Conservation (phyloP, 1,140 invertebrate genomes). For the Drosophila burlai region DNA sequence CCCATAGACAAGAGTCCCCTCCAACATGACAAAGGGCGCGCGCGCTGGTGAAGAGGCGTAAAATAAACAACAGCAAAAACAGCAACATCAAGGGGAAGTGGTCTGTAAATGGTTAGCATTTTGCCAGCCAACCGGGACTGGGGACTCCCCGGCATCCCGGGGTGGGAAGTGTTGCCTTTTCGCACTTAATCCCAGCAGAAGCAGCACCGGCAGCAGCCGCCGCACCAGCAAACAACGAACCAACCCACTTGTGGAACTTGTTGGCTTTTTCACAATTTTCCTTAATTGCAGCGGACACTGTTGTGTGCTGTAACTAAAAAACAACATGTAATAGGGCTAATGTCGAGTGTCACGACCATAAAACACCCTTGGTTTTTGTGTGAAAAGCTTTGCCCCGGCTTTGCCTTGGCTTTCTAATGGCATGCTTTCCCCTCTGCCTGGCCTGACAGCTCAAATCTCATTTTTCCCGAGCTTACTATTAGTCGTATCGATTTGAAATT, state of each 20-base stretch:
- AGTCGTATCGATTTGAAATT: conserved; percentile 5
- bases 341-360: conserved; percentile 19
- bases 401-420: not conserved
- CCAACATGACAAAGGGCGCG: conserved; percentile 22
- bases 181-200: conserved; percentile 58
- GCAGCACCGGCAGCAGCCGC: conserved; percentile 9
- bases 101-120: conserved; percentile 69
- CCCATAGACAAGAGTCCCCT: conserved; percentile 56
- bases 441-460: not conserved
- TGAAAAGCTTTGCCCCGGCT: not conserved
- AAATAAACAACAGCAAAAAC: conserved; percentile 14
- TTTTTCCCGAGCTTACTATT: not conserved
- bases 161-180: conserved; percentile 53
- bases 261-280: conserved; percentile 72
- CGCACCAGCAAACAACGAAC: conserved; percentile 14
- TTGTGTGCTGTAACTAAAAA: conserved; percentile 30
- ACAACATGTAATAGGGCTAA: conserved; percentile 30
- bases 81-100: conserved; percentile 12
- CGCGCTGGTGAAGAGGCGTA: conserved; percentile 16
- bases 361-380: conserved; percentile 13
- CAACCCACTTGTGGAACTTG: conserved; percentile 74
- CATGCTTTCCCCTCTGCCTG: not conserved
- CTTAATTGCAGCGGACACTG: conserved; percentile 74
- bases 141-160: conserved; percentile 21
- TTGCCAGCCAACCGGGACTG: conserved; percentile 48